Evolutionary conservation across 1,140 invertebrate species (phyloP).

Genomic region (Ruditapes philippinarum): DNA sequence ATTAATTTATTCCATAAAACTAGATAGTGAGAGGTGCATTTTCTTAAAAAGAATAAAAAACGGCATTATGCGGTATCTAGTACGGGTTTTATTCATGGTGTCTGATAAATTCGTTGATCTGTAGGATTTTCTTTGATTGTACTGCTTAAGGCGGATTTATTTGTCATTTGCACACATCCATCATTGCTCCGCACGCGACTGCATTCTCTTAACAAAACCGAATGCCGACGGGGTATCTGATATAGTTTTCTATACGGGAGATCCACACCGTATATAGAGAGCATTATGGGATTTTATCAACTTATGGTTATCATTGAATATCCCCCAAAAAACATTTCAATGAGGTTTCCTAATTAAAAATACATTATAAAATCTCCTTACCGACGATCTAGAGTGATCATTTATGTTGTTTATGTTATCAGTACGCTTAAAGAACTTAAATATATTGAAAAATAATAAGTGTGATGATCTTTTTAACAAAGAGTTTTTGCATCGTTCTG

Average conservation of each 20-base stretch:
- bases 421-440: too few relatives aligned
- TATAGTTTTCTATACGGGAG: neutral
- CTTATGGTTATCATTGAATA: neutral
- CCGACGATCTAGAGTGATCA: neutral
- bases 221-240: neutral
- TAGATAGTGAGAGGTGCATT: neutral
- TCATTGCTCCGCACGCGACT: conserved; percentile 16
- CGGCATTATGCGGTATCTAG: neutral
- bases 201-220: neutral
- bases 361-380: neutral
- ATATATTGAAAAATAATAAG: too few relatives aligned
- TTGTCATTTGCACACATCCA: neutral
- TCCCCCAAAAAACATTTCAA: neutral
- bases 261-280: neutral
- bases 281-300: neutral
- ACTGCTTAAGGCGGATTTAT: neutral
- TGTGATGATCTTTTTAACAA: too few relatives aligned
- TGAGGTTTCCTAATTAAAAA: neutral
- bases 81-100: conserved; percentile 8
- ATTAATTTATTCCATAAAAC: conserved; percentile 6
- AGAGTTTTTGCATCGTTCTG: too few relatives aligned
- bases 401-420: too few relatives aligned
- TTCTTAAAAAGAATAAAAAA: conserved; percentile 19
- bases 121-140: conserved; percentile 21
- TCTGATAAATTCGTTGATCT: conserved; percentile 18